Evolutionary conservation across 2,113 vertebrate species (phyloP).

Genomic region (Microcebus ravelobensis): DNA sequence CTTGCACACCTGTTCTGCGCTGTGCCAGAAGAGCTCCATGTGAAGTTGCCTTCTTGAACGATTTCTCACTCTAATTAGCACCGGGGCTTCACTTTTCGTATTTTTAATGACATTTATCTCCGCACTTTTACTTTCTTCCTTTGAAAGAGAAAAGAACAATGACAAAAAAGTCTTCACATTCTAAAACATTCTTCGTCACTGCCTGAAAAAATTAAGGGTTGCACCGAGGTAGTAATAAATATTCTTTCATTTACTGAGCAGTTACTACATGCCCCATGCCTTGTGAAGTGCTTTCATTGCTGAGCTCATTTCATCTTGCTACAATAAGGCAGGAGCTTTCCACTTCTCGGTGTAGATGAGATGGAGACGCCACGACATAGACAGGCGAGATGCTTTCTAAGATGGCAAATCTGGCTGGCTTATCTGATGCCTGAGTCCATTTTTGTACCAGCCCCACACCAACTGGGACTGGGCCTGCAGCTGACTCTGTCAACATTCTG

Average conservation of each 20-base stretch:
- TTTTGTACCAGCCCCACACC: background rate
- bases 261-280: too few relatives aligned
- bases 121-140: background rate
- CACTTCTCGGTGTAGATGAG: background rate
- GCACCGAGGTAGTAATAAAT: background rate
- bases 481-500: too few relatives aligned
- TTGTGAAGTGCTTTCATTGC: background rate
- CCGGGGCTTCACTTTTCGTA: background rate
- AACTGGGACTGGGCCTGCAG: background rate
- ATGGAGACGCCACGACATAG: fast-evolving
- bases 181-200: background rate
- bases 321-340: too few relatives aligned
- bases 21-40: background rate
- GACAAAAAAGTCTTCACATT: background rate
- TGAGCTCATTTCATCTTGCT: background rate
- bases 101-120: background rate
- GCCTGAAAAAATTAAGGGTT: background rate
- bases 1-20: background rate
- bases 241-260: background rate
- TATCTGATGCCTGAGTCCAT: background rate
- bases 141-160: background rate
- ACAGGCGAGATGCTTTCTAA: background rate
- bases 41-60: background rate
- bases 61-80: background rate
- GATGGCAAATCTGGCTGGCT: background rate